Conservation (phyloP, 1,140 invertebrate species). For the Nasonia giraulti region DNA sequence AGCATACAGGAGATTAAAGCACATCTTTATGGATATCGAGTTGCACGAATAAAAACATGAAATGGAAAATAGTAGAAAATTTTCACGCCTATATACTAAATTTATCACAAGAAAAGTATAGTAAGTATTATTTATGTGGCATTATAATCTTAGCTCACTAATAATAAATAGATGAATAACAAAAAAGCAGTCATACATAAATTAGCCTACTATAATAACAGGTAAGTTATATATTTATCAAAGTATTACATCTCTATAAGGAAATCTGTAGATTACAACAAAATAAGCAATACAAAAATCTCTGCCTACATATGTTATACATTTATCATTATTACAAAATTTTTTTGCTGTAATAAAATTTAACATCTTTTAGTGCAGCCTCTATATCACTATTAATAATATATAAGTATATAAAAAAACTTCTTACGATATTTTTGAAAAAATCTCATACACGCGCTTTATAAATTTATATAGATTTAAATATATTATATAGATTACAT, state of each 20-base stretch:
- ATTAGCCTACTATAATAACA: background rate
- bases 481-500: background rate
- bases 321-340: background rate
- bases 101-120: constrained; percentile 37
- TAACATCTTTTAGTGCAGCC: too few relatives aligned
- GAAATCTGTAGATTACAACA: background rate
- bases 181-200: constrained; percentile 20
- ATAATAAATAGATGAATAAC: background rate
- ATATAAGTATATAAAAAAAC: background rate
- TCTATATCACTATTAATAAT: too few relatives aligned
- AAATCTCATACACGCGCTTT: background rate
- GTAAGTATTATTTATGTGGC: background rate
- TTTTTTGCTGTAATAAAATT: background rate
- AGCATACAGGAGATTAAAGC: constrained; percentile 11
- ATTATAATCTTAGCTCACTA: constrained; percentile 17
- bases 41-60: constrained; percentile 17
- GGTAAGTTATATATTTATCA: constrained; percentile 1
- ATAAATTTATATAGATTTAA: background rate
- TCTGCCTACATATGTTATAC: background rate
- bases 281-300: background rate
- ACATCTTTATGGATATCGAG: background rate
- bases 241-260: background rate
- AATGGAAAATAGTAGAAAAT: constrained; percentile 25
- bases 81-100: constrained; percentile 24
- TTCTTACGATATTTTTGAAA: background rate